Conservation (phyloP, 2,797 vertebrate species). For the Lerista edwardsae region DNA sequence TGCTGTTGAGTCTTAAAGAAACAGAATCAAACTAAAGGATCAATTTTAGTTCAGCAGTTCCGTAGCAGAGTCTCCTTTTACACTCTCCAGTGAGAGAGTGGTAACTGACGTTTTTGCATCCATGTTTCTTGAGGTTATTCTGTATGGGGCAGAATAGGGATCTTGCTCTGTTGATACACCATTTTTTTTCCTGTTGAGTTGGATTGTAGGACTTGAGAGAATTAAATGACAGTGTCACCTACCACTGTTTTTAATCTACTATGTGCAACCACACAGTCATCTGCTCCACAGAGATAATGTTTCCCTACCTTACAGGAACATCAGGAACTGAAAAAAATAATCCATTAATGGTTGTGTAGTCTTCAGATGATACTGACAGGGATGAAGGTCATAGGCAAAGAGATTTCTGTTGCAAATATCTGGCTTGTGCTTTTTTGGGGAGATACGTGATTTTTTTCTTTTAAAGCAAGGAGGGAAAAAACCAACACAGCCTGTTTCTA, state of each 20-base stretch:
- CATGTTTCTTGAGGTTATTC: too few relatives aligned
- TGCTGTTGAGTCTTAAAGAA: not conserved
- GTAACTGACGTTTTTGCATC: too few relatives aligned
- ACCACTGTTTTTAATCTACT: constrained; percentile 35
- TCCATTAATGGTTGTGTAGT: constrained; percentile 30
- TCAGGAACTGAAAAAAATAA: constrained; percentile 21
- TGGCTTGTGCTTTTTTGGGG: too few relatives aligned
- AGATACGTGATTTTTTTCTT: too few relatives aligned
- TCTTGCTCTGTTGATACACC: not conserved
- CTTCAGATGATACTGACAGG: not conserved
- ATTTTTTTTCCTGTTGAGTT: not conserved
- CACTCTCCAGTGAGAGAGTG: too few relatives aligned
- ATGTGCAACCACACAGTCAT: not conserved
- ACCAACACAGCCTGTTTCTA: too few relatives aligned
- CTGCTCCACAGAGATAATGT: constrained; percentile 38
- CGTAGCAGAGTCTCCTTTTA: not conserved
- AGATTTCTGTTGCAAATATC: not conserved
- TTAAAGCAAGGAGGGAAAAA: too few relatives aligned
- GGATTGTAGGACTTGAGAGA: not conserved
- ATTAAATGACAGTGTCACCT: constrained; percentile 10
- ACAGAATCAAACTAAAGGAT: not conserved
- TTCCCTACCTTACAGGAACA: constrained; percentile 18
- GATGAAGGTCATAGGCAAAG: constrained; percentile 23
- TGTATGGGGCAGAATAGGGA: too few relatives aligned
- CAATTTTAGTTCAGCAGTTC: not conserved